Evolutionary conservation across 2,113 vertebrate species (phyloP).

Genomic region (Tyrannus savana): DNA sequence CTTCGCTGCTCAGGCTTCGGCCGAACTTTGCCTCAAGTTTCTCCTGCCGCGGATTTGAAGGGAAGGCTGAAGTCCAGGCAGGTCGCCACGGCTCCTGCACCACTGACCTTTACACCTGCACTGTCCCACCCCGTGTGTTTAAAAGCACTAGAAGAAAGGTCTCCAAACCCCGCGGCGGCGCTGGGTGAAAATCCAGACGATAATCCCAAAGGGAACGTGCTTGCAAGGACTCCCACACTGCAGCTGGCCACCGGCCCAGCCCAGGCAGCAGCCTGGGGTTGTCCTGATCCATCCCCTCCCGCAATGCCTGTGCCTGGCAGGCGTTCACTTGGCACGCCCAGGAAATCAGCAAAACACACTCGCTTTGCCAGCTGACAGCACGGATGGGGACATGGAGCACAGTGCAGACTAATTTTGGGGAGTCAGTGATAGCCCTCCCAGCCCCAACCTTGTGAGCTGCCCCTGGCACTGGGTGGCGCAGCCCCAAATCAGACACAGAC

Average conservation of each 20-base stretch:
- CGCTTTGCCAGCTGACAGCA: rapidly evolving
- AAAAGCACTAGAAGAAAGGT: background rate
- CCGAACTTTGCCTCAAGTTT: rapidly evolving
- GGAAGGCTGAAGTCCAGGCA: background rate
- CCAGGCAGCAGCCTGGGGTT: background rate
- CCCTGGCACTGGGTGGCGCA: rapidly evolving
- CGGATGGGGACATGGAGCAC: background rate
- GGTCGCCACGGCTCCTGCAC: rapidly evolving
- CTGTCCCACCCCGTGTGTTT: background rate
- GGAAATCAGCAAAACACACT: rapidly evolving
- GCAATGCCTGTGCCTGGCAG: background rate
- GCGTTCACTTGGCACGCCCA: rapidly evolving
- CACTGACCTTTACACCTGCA: background rate
- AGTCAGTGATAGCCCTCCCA: background rate
- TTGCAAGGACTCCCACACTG: background rate
- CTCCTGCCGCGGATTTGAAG: background rate
- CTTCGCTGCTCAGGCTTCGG: background rate
- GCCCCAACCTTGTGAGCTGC: background rate
- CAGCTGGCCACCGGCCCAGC: rapidly evolving
- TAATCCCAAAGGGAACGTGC: rapidly evolving
- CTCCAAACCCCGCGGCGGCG: rapidly evolving
- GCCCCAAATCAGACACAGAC: rapidly evolving
- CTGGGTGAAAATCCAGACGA: background rate
- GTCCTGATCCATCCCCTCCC: rapidly evolving
- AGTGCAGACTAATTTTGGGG: background rate